Evolutionary conservation across 1,140 invertebrate genomes (phyloP).

Genomic region (Cecropterus lyciades): DNA sequence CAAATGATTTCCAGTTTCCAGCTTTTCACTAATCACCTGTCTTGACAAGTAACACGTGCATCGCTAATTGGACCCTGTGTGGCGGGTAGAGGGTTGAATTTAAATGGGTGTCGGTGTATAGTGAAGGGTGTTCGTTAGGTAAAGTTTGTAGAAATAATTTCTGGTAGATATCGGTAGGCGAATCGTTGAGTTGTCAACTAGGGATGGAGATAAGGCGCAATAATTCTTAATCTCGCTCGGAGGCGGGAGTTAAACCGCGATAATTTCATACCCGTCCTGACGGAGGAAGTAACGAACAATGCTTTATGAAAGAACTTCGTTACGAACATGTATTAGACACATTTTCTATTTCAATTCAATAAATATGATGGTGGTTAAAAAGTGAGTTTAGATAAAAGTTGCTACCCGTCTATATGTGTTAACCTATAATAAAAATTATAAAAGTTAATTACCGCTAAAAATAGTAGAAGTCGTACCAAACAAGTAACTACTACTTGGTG

Average conservation of each 20-base stretch:
- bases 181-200: constrained; percentile 71
- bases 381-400: no score
- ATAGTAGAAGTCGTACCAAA: no score
- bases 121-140: constrained; percentile 68
- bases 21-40: constrained; percentile 75
- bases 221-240: constrained; percentile 66
- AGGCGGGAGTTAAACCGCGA: constrained; percentile 26
- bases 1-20: constrained; percentile 80
- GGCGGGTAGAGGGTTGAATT: constrained; percentile 45
- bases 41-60: constrained; percentile 44
- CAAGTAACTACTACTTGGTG: no score
- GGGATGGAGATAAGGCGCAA: constrained; percentile 67
- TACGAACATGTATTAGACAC: no score
- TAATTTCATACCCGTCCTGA: constrained; percentile 22
- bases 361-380: no score
- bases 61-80: constrained; percentile 42
- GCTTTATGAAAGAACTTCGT: neutral
- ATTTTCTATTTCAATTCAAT: no score
- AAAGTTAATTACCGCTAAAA: no score
- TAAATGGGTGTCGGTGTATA: constrained; percentile 38
- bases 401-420: no score
- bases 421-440: no score
- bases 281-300: neutral
- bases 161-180: constrained; percentile 68
- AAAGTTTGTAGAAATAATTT: constrained; percentile 80